phyloP scores from a whole-genome alignment of 2,888 invertebrate genomes.

The Adineta ricciae region DNA sequence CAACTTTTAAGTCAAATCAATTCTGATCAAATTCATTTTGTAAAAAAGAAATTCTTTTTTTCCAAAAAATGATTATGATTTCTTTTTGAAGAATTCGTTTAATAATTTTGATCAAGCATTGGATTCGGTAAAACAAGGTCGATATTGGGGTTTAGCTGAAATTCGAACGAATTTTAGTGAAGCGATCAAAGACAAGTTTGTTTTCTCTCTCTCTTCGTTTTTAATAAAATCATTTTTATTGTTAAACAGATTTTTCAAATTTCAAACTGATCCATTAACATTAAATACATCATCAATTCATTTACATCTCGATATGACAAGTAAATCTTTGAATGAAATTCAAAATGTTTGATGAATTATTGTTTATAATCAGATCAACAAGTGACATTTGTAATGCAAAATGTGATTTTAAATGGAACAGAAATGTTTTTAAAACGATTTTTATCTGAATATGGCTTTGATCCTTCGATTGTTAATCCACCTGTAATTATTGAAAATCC shows the following conservation, averaged over 20 bases:
- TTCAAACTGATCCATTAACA: background rate
- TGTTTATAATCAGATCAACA: background rate
- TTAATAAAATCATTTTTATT: background rate
- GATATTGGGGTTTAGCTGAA: slow-evolving; percentile 77
- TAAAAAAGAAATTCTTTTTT: too few relatives aligned
- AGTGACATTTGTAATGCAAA: background rate
- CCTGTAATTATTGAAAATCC: slow-evolving; percentile 37
- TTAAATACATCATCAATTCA: slow-evolving; percentile 65
- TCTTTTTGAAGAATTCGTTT: slow-evolving; percentile 22
- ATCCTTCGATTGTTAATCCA: background rate
- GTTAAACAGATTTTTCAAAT: background rate
- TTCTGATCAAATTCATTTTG: background rate
- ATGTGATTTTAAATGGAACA: background rate
- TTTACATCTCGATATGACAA: slow-evolving; percentile 84
- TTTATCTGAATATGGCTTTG: background rate
- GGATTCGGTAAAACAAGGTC: slow-evolving; percentile 63
- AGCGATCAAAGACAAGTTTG: slow-evolving; percentile 54
- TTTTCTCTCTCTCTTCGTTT: background rate
- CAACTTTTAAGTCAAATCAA: background rate
- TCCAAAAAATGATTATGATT: background rate
- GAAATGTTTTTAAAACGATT: background rate
- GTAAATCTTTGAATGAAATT: slow-evolving; percentile 54
- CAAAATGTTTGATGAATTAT: background rate
- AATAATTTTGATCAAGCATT: slow-evolving; percentile 57
- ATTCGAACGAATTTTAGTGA: slow-evolving; percentile 81